Base-by-base conservation (phyloP, 2,113 vertebrate species). In the Macquaria ambigua region DNA sequence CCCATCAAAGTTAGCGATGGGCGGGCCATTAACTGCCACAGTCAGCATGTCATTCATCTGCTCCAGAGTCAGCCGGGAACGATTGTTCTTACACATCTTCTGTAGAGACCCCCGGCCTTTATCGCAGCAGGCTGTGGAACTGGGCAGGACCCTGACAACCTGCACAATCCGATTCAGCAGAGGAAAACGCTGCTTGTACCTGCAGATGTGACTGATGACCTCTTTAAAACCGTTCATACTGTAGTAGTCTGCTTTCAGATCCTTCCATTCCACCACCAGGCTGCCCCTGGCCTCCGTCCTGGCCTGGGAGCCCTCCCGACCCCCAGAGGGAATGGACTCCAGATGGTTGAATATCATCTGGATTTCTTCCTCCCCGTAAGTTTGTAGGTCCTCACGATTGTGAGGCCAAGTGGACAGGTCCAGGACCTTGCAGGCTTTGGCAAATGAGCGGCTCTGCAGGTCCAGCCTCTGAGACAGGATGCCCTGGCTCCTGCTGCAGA, bases 241-340 rank as follows among this genome's bases (percentile, higher is more conserved):
- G 92, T 95, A 97, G 94, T 97, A 99, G 91, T 99, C 98, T 1
- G 97, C 96, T 92, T 99, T 99, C 84, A 99, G 96, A 56, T 98
- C 97, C 68, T 97, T 94, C 98, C 98, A 99, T 77, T 99, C 98
- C 92, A 95, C 94, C 86, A 97, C 87, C 81, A 99, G 94, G 74
- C 93, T 96, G 52, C 96, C 96, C 76, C 96, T 92, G 12, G 94
- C 93, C 78, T 97, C 97, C 31, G 90, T 79, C 41, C 95, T 93
- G 71, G 96, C 96, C 78, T 95, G 93, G 69, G 94, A 95, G 67
- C 95, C 74, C 34, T 98, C 97, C 10, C 95, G 93, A 67, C 93
- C 94, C 8, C 96, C 94, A 0, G 95, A 91, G 0, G 97, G 97
- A 78, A 99, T 94, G 0, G 93, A 93, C 79, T 98, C 96, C 90